Evolutionary conservation across 2,113 vertebrate species (phyloP).

Genomic region (Scophthalmus maximus): DNA sequence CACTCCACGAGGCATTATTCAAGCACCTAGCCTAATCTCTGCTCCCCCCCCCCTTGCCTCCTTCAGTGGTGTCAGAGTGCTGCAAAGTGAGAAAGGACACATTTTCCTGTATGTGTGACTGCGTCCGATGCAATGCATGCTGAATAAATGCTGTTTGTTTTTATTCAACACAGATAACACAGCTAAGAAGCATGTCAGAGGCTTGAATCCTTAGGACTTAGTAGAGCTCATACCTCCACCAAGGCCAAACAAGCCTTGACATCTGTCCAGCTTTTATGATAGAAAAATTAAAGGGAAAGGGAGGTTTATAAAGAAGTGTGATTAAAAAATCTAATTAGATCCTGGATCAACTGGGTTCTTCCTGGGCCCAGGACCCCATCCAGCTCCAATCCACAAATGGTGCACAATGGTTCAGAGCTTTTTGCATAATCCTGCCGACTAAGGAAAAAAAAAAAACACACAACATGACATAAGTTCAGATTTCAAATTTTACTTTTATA

Average conservation of each 20-base stretch:
- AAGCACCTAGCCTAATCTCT: conserved; percentile 58
- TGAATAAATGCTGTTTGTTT: too few relatives aligned
- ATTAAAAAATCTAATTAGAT: too few relatives aligned
- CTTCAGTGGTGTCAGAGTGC: conserved; percentile 28
- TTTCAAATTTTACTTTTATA: too few relatives aligned
- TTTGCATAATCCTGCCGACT: too few relatives aligned
- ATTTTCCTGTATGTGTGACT: neutral
- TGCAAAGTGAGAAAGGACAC: conserved; percentile 18
- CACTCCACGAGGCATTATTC: conserved; percentile 72
- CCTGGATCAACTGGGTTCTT: too few relatives aligned
- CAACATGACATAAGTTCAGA: too few relatives aligned
- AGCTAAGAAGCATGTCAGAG: neutral
- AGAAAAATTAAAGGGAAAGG: too few relatives aligned
- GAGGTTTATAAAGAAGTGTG: too few relatives aligned
- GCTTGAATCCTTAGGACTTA: neutral
- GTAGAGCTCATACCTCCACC: neutral
- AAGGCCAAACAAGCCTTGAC: neutral
- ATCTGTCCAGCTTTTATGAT: neutral
- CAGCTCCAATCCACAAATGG: too few relatives aligned
- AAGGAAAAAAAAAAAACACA: too few relatives aligned
- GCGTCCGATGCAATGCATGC: neutral
- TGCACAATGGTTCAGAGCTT: too few relatives aligned
- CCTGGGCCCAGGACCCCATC: too few relatives aligned
- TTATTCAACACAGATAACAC: neutral
- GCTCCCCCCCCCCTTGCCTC: conserved; percentile 9